These are phyloP conservation scores for Oryctes rhinoceros DNA, from an alignment of 1,140 invertebrate species.

Conservation along the genomic window DNA sequence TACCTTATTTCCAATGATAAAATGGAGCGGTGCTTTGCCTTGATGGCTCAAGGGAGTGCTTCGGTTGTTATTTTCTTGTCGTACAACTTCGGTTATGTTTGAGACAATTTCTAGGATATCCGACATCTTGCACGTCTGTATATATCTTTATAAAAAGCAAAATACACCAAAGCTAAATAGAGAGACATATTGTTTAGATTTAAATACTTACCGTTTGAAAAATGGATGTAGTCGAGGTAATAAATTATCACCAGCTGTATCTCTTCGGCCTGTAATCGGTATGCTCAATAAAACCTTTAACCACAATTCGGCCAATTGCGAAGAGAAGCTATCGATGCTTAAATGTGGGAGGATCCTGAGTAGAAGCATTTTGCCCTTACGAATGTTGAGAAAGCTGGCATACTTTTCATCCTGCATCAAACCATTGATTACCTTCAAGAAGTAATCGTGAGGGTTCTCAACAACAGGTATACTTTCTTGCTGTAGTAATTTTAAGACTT, in stretches of 20 bases:
- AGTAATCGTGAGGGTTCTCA: slow-evolving; percentile 63
- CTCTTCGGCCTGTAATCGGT: slow-evolving; percentile 57
- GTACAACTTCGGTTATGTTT: slow-evolving; percentile 51
- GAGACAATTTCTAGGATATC: slow-evolving; percentile 55
- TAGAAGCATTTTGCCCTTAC: slow-evolving; percentile 75
- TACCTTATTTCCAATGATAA: slow-evolving; percentile 58
- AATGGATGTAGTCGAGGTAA: slow-evolving; percentile 64
- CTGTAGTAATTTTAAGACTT: slow-evolving; percentile 60
- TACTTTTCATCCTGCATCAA: slow-evolving; percentile 73
- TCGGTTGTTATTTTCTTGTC: slow-evolving; percentile 53
- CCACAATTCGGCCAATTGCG: slow-evolving; percentile 57
- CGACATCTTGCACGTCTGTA: slow-evolving; percentile 54
- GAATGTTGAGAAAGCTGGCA: slow-evolving; percentile 71
- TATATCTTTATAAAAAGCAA: slow-evolving; percentile 49
- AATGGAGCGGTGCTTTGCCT: slow-evolving; percentile 57
- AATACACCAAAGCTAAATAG: too few relatives aligned
- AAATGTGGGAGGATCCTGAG: slow-evolving; percentile 66
- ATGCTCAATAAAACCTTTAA: slow-evolving; percentile 56
- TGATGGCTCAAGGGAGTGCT: slow-evolving; percentile 58
- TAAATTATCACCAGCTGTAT: slow-evolving; percentile 57
- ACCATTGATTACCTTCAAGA: slow-evolving; percentile 70
- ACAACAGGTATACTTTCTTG: slow-evolving; percentile 57
- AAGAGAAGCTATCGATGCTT: slow-evolving; percentile 49
- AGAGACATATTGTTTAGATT: too few relatives aligned
- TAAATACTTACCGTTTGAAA: slow-evolving; percentile 54